phyloP scores from a whole-genome alignment of 1,140 invertebrate genomes.

The Anoplolepis gracilipes region DNA sequence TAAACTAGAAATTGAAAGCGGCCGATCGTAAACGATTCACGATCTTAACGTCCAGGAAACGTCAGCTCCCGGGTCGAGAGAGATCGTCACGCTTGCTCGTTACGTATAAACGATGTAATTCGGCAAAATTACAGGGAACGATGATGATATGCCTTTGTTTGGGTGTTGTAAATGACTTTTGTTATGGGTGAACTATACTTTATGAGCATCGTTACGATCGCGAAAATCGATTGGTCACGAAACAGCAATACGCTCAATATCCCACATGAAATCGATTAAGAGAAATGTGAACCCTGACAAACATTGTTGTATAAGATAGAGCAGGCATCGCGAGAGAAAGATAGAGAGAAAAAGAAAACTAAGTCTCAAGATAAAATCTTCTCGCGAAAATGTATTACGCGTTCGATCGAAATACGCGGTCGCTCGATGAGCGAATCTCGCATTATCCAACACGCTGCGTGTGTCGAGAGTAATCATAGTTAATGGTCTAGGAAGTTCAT shows the following conservation, averaged over 20 bases:
- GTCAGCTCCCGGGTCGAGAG: slow-evolving; percentile 10
- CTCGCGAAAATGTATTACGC: not conserved
- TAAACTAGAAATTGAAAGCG: slow-evolving; percentile 66
- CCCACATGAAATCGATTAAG: slow-evolving; percentile 5
- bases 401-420: slow-evolving; percentile 2
- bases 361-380: slow-evolving; percentile 63
- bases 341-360: too few species aligned
- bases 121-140: not conserved
- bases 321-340: slow-evolving; percentile 19
- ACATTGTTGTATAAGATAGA: not conserved
- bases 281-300: slow-evolving; percentile 20
- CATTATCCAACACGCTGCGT: slow-evolving; percentile 66
- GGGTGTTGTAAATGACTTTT: not conserved
- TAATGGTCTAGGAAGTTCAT: slow-evolving; percentile 74
- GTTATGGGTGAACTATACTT: not conserved
- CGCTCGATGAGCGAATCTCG: slow-evolving; percentile 64
- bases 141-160: not conserved
- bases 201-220: not conserved
- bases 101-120: slow-evolving; percentile 25
- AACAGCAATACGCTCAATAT: slow-evolving; percentile 3
- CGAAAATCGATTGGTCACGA: slow-evolving; percentile 19
- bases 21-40: not conserved
- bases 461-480: slow-evolving; percentile 71
- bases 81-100: slow-evolving; percentile 27
- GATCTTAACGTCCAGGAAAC: slow-evolving; percentile 68